A percentile compares a stretch with the other conserved stretches of the same genome.
Evolutionary conservation across 2,113 vertebrate species (phyloP).

Genomic region (Cinclus cinclus): DNA sequence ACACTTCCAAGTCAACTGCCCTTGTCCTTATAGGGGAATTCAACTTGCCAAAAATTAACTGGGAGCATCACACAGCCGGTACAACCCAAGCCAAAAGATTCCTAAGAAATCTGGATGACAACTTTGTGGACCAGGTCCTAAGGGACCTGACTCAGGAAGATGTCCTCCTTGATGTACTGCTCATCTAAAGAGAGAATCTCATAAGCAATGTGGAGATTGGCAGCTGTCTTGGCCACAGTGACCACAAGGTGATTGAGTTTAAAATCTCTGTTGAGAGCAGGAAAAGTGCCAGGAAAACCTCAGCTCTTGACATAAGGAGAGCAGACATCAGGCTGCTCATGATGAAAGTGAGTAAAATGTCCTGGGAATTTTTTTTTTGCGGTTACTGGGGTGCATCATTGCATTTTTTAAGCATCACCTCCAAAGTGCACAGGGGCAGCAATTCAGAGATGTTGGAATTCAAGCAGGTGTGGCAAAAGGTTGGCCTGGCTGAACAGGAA

Average conservation of each 20-base stretch:
- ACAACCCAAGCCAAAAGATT: neutral
- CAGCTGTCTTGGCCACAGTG: neutral
- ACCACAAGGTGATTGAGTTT: neutral
- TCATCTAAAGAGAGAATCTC: neutral
- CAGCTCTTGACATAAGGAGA: neutral
- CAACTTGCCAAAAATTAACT: neutral
- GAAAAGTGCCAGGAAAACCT: neutral
- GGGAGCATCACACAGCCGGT: neutral
- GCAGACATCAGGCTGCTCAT: neutral
- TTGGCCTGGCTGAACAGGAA: neutral
- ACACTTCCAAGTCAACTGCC: neutral
- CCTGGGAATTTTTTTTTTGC: neutral
- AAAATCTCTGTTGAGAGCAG: neutral
- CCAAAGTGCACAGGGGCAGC: neutral
- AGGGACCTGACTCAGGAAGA: neutral
- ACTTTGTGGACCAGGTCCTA: neutral
- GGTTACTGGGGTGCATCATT: neutral
- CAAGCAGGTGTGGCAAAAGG: rapidly evolving
- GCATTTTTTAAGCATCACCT: neutral
- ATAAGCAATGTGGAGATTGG: neutral
- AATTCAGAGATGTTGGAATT: neutral
- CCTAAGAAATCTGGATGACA: neutral
- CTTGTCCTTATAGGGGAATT: neutral
- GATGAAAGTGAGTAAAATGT: neutral
- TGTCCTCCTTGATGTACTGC: neutral